phyloP scores from a whole-genome alignment of 2,888 invertebrate species.

The Cheilosia pagana region DNA sequence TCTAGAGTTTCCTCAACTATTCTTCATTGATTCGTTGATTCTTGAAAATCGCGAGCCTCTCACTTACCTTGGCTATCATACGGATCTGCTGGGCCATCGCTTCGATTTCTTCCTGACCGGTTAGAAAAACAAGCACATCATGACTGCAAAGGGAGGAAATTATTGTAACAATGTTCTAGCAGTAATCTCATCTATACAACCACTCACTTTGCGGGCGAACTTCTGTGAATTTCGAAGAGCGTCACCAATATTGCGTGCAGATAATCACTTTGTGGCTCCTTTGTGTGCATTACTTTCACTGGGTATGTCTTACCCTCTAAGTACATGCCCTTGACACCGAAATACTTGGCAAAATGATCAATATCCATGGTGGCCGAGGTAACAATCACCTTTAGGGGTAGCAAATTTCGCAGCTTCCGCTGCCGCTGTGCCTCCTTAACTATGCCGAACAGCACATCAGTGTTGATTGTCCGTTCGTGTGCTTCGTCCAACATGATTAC shows the following conservation, averaged over 20 bases:
- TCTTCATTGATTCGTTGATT: not conserved
- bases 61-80: conserved; percentile 87
- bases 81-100: conserved; percentile 90
- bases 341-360: conserved; percentile 95
- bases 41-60: not conserved
- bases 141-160: conserved; percentile 86
- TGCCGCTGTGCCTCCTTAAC: conserved; percentile 93
- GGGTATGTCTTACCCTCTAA: conserved; percentile 95
- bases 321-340: conserved; percentile 94
- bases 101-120: conserved; percentile 99
- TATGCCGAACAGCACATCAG: conserved; percentile 96
- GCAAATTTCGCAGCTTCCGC: conserved; percentile 85
- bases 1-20: no score
- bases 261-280: conserved; percentile 91
- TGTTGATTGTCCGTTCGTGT: conserved; percentile 97
- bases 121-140: conserved; percentile 96
- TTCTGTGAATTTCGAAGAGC: conserved; percentile 94
- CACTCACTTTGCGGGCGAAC: conserved; percentile 90
- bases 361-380: conserved; percentile 99
- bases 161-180: not conserved
- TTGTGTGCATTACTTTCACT: conserved; percentile 89
- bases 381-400: conserved; percentile 90
- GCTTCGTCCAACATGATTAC: conserved; percentile 96
- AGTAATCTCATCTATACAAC: not conserved
- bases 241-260: conserved; percentile 92